Conservation (phyloP, 2,888 invertebrate genomes). For the Drosophila lutescens region DNA sequence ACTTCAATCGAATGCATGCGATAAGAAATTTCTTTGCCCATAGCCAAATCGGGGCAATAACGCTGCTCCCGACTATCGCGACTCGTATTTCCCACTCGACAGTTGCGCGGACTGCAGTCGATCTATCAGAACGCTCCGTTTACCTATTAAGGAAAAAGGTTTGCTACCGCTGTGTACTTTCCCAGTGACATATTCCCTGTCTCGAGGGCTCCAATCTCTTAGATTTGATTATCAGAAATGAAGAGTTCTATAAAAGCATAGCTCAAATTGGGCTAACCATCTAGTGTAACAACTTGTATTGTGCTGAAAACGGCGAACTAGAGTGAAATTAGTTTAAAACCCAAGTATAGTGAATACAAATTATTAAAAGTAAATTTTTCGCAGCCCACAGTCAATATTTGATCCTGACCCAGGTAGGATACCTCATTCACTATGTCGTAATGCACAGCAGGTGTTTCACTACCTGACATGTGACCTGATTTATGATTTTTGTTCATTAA, state of each 20-base stretch:
- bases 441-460: constrained; percentile 17
- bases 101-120: constrained; percentile 62
- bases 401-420: constrained; percentile 8
- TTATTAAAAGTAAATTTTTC: not conserved
- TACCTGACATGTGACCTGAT: constrained; percentile 62
- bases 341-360: not conserved
- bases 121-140: constrained; percentile 39
- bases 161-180: constrained; percentile 33
- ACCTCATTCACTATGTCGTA: constrained; percentile 4
- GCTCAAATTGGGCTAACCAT: not conserved
- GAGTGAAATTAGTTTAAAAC: not conserved
- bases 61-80: constrained; percentile 19
- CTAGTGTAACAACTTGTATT: not conserved
- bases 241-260: constrained; percentile 3
- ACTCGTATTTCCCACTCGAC: constrained; percentile 55
- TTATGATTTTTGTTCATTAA: constrained; percentile 50
- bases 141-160: constrained; percentile 70
- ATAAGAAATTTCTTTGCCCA: constrained; percentile 60
- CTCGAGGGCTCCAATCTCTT: not conserved
- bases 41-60: constrained; percentile 60
- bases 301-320: not conserved
- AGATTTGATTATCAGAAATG: not conserved
- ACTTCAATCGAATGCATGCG: constrained; percentile 65
- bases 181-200: not conserved
- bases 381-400: too few species aligned